Evolutionary conservation across 2,888 invertebrate genomes (phyloP), one percentile per base, ranked within the genome.

Genomic region (Cenopis cana): DNA sequence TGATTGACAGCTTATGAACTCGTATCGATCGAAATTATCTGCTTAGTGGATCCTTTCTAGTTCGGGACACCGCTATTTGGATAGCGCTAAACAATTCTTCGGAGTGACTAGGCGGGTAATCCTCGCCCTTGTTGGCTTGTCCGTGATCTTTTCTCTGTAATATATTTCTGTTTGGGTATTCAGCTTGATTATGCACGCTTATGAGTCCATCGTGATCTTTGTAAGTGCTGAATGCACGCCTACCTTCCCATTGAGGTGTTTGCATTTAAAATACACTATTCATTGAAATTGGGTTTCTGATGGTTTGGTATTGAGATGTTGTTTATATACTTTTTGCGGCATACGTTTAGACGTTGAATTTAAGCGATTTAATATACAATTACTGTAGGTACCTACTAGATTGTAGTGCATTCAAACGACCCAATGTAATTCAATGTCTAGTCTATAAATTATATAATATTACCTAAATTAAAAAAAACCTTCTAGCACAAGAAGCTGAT

Each of bases 1-100:
- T 90, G 90, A 91, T 88, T 89, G 91, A 91, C 88, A 87, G 89
- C 81, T 87, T 85, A 85, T 79, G 88, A 85, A 82, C 81, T 84
- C 79, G 81, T 80, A 77, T 84, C 83, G 86, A 88, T 89, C 83
- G 83, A 79, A 91, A 90, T 92, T 90, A 93, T 93, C 89, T 92
- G 91, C 91, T 93, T 91, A 93, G 88, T 87, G 85, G 85, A 85
- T 90, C 88, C 86, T 87, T 89, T 88, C 80, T 85, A 78, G 83
- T 83, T 79, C 77, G 82, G 81, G 84, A 85, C 85, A 85, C 88
- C 90, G 89, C 87, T 93, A 88, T 93, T 93, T 93, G 90, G 91
- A 83, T 87, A 91, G 92, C 88, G 93, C 90, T 91, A 93, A 92
- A 91, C 89, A 91, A 91, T 91, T 89, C 87, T 93, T 93, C 91